These are phyloP conservation scores for Halichoerus grypus DNA, from an alignment of 2,113 vertebrate genomes.

Conservation along the genomic window DNA sequence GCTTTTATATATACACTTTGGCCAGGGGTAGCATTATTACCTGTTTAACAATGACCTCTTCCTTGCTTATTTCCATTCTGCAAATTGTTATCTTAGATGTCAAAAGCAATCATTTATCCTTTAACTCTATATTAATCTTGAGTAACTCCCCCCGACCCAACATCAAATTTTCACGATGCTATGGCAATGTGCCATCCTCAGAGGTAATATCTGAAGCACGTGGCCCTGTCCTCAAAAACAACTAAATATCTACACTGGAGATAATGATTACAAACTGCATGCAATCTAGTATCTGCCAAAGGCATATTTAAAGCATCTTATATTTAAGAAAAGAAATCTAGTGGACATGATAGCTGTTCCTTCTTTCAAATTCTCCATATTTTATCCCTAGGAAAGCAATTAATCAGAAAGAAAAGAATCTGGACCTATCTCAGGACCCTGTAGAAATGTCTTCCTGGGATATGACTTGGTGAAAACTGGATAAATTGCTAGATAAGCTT, in stretches of 20 bases:
- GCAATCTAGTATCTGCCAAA: not conserved
- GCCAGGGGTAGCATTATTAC: not conserved
- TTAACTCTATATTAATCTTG: not conserved
- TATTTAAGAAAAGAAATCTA: not conserved
- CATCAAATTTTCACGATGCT: not conserved
- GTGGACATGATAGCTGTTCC: not conserved
- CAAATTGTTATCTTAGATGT: not conserved
- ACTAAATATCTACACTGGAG: not conserved
- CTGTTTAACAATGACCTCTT: not conserved
- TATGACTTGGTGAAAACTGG: not conserved
- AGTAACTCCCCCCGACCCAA: not conserved
- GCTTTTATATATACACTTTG: not conserved
- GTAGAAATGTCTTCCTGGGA: not conserved
- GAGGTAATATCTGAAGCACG: not conserved
- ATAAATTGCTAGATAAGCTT: not conserved
- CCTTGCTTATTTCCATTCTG: not conserved
- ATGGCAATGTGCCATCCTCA: not conserved
- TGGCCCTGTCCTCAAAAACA: not conserved
- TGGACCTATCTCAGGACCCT: not conserved
- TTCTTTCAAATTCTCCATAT: not conserved
- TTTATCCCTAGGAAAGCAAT: not conserved
- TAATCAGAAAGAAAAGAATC: not conserved
- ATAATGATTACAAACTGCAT: not conserved
- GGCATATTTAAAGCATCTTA: not conserved
- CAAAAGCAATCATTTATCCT: conserved; percentile 9